Evolutionary conservation across 2,113 vertebrate species (phyloP), one percentile per base, ranked within the genome.

Genomic region (Brienomyrus longianalis): DNA sequence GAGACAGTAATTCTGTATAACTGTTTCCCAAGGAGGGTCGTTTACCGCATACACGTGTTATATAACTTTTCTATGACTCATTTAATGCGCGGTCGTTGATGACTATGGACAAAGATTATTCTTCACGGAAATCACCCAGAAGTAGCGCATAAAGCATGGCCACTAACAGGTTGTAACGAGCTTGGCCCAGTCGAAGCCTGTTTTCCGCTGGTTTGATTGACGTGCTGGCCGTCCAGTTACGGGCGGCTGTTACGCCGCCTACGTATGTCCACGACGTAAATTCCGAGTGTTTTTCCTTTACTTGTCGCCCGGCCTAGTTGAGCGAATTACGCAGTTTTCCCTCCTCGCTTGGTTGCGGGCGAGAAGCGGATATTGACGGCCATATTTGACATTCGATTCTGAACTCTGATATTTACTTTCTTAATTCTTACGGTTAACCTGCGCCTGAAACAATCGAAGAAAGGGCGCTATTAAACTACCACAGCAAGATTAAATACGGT

Each of bases 271-370:
- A 43, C 4, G 66, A 45, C 51, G 88, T 54, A 83, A 52, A 52
- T 77, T 80, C 48, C 89, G 83, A 70, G 27, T 1, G 19, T 43
- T 56, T 47, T 31, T 27, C 19, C 21, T 35, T 7, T 54, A 50
- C 27, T 31, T 27, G 1, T 31, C 62, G 84, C 62, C 66, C 62
- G 89, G 87, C 84, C 83, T 83, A 1, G 2, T 50, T 19, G 27
- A 83, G 48, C 47, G 39, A 88, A 62, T 88, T 90, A 0, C 35
- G 85, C 89, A 88, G 77, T 93, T 95, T 95, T 93, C 94, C 17
- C 93, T 94, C 94, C 92, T 94, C 93, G 93, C 31, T 90, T 91
- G 86, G 27, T 3, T 1, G 80, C 88, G 88, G 93, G 92, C 89
- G 92, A 91, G 10, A 31, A 48, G 31, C 83, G 45, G 35, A 47